Conservation (phyloP, 2,888 invertebrate species). For the Chouioia cunea region DNA sequence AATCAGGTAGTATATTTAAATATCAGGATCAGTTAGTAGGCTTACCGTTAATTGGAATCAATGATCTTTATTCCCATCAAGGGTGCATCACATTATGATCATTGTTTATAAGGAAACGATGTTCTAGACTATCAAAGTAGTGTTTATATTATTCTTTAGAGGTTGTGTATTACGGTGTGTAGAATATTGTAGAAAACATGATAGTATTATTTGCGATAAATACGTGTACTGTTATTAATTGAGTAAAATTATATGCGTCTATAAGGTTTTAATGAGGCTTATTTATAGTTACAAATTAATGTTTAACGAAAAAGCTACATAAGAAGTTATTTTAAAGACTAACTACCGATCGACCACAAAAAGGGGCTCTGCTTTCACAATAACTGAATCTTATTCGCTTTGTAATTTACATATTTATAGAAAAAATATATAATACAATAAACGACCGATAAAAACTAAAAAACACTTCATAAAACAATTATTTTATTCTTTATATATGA, state of each 20-base stretch:
- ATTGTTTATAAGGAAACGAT: too few relatives aligned
- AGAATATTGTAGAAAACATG: too few relatives aligned
- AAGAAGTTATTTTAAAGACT: constrained; percentile 13
- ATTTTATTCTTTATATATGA: constrained; percentile 56
- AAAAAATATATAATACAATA: constrained; percentile 27
- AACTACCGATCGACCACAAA: constrained; percentile 38
- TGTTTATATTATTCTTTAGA: too few relatives aligned
- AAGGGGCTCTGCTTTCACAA: too few relatives aligned
- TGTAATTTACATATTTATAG: constrained; percentile 58
- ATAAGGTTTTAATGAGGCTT: constrained; percentile 52
- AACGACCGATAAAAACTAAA: constrained; percentile 41
- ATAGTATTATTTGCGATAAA: constrained; percentile 27
- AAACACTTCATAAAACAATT: constrained; percentile 52
- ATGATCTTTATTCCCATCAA: too few relatives aligned
- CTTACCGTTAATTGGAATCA: too few relatives aligned
- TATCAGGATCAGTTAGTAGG: too few relatives aligned
- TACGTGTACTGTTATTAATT: constrained; percentile 57
- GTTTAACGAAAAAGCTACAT: constrained; percentile 49
- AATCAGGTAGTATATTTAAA: too few relatives aligned
- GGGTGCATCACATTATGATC: too few relatives aligned
- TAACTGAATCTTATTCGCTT: constrained; percentile 60
- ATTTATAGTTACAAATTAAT: constrained; percentile 52
- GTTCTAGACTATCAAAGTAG: too few relatives aligned
- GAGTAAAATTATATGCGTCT: constrained; percentile 51
- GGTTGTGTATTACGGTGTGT: too few relatives aligned